Evolutionary conservation across 2,113 vertebrate genomes (phyloP).

Genomic region (Ursus arctos): DNA sequence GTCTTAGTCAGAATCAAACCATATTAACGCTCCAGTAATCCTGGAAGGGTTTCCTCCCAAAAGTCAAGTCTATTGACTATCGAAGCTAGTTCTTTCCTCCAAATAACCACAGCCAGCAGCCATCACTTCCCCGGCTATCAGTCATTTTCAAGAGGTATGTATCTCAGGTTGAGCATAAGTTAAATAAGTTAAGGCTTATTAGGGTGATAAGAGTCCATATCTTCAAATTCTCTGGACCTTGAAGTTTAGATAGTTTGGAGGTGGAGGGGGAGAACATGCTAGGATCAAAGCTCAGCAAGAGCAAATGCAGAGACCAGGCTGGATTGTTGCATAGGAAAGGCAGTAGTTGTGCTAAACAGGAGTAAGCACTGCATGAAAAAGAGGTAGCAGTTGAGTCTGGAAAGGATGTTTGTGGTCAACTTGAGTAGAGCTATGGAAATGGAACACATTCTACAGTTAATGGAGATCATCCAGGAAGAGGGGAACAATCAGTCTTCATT

Average conservation of each 20-base stretch:
- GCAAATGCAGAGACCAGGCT: neutral
- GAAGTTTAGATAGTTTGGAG: neutral
- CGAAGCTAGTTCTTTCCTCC: neutral
- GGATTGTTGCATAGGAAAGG: neutral
- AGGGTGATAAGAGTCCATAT: neutral
- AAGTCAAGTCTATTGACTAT: neutral
- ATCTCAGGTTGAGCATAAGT: neutral
- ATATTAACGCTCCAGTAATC: neutral
- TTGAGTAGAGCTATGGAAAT: neutral
- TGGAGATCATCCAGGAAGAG: neutral
- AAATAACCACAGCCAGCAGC: neutral
- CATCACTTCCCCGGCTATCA: neutral
- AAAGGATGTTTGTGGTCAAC: neutral
- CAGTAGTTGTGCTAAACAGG: neutral
- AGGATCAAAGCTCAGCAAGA: neutral
- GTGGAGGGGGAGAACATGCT: neutral
- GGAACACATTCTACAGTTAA: neutral
- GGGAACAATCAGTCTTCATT: neutral
- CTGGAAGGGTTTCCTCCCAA: neutral
- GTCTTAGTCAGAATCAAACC: neutral
- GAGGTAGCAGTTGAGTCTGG: neutral
- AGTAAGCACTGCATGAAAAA: neutral
- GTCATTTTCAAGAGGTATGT: neutral
- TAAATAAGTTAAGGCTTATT: neutral
- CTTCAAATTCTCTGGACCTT: neutral